phyloP scores from a whole-genome alignment of 2,888 invertebrate genomes.

The Metellina segmentata region DNA sequence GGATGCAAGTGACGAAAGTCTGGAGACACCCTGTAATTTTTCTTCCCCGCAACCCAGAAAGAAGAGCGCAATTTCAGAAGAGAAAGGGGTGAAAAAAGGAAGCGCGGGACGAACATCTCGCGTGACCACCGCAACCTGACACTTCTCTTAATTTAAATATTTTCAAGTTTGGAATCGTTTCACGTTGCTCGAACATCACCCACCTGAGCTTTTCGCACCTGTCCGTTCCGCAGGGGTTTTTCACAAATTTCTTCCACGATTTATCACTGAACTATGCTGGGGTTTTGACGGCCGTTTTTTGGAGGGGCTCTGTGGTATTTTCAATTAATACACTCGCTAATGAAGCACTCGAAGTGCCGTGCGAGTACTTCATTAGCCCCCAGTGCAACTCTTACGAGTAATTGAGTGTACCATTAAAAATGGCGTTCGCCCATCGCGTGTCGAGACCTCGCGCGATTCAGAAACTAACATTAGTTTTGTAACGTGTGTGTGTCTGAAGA shows the following conservation, averaged over 20 bases:
- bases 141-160: constrained; percentile 66
- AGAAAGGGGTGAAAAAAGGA: background rate
- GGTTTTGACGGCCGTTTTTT: background rate
- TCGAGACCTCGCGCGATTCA: background rate
- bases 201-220: constrained; percentile 70
- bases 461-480: background rate
- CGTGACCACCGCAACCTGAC: constrained; percentile 54
- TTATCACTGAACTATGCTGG: constrained; percentile 1
- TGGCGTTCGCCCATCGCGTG: background rate
- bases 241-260: constrained; percentile 15
- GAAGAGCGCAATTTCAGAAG: constrained; percentile 11
- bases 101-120: constrained; percentile 3
- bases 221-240: constrained; percentile 1
- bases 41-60: constrained; percentile 2
- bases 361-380: background rate
- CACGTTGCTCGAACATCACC: constrained; percentile 54
- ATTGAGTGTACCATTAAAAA: background rate
- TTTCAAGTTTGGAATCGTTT: constrained; percentile 52
- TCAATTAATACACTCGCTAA: background rate
- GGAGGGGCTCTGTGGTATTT: background rate
- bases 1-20: constrained; percentile 40
- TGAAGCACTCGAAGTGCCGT: background rate
- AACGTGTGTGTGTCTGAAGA: background rate
- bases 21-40: constrained; percentile 50
- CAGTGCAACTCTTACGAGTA: background rate